Base-by-base conservation (phyloP, 1,140 invertebrate genomes). In the Microplitis mediator region DNA sequence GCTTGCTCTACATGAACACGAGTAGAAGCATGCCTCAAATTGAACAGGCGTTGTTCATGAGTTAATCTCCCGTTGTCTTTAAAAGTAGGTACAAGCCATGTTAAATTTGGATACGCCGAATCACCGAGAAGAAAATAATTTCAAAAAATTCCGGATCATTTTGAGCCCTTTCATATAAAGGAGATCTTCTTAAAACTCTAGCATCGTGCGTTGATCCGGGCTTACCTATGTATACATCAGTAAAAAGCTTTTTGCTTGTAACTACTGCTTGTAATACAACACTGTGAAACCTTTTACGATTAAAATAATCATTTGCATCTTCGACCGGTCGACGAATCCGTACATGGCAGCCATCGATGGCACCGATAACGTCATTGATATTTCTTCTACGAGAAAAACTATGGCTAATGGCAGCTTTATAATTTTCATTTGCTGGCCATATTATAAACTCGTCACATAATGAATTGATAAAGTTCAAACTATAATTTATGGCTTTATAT, bases 1-100 rank as follows among this genome's bases (percentile, higher is more conserved):
- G 64, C 56, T 45, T 16, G 52, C 31, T 62, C 60, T 14, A 68
- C 60, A 32, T 34, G 13, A 2, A 68, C 39, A 14, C 71, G 56
- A 31, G 56, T 68, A n/a, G 64, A 68, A 51, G 71, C 54, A 62
- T 68, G 51, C 14, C 54, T 11, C 14, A 36, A 73, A 54, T 73
- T 73, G 36, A 73, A 73, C 14, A 51, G 14, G 13, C 36, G 4
- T 69, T 73, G 71, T 62, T 62, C 14, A 6, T 11, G 54, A 35
- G 52, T 68, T 16, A 73, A 54, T 45, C 31, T 32, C 8, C 65
- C 71, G 45, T 73, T 73, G 36, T 73, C 71, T 39, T 39, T 32
- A 51, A 66, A 73, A n/a, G 56, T 56, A 60, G 71, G 56, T 60
- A 68, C 65, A 61, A 73, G 58, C 65, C 65, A 73, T 14, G 65